phyloP scores from a whole-genome alignment of 2,888 invertebrate genomes.

The Phlogophora meticulosa region DNA sequence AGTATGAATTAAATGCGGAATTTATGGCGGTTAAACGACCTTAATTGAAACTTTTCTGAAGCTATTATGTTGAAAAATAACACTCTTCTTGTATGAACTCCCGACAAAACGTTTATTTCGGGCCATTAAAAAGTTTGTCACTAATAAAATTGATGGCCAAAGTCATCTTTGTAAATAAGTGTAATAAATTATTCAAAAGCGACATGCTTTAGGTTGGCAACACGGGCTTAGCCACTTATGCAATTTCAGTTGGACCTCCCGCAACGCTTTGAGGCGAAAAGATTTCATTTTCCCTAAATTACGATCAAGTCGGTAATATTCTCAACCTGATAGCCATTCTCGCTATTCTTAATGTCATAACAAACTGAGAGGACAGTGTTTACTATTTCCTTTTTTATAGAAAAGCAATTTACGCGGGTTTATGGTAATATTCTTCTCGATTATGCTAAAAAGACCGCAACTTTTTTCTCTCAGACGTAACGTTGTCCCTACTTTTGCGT shows the following conservation, averaged over 20 bases:
- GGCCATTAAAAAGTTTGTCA: conserved; percentile 47
- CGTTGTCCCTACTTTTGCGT: conserved; percentile 15
- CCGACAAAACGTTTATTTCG: conserved; percentile 33
- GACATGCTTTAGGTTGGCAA: conserved; percentile 30
- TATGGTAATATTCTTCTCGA: conserved; percentile 55
- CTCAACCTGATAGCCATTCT: conserved; percentile 13
- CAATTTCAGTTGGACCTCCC: conserved; percentile 14
- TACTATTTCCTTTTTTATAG: conserved; percentile 51
- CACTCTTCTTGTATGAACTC: conserved; percentile 43
- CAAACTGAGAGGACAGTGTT: conserved; percentile 38
- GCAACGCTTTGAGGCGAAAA: conserved; percentile 14
- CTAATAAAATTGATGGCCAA: conserved; percentile 28
- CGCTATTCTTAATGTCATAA: conserved; percentile 38
- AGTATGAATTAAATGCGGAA: conserved; percentile 39
- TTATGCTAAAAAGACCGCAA: conserved; percentile 50
- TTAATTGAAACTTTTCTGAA: conserved; percentile 48
- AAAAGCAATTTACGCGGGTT: conserved; percentile 59
- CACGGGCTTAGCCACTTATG: conserved; percentile 2
- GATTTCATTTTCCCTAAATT: conserved; percentile 21
- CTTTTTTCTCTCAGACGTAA: conserved; percentile 36
- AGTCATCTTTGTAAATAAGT: conserved; percentile 16
- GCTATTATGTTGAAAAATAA: conserved; percentile 46
- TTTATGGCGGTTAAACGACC: conserved; percentile 42
- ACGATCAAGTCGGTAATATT: conserved; percentile 29
- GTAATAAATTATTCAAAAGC: conserved; percentile 33